Evolutionary conservation across 2,797 vertebrate species (phyloP), one percentile per base, ranked within the genome.

Genomic region (Borostomias antarcticus): DNA sequence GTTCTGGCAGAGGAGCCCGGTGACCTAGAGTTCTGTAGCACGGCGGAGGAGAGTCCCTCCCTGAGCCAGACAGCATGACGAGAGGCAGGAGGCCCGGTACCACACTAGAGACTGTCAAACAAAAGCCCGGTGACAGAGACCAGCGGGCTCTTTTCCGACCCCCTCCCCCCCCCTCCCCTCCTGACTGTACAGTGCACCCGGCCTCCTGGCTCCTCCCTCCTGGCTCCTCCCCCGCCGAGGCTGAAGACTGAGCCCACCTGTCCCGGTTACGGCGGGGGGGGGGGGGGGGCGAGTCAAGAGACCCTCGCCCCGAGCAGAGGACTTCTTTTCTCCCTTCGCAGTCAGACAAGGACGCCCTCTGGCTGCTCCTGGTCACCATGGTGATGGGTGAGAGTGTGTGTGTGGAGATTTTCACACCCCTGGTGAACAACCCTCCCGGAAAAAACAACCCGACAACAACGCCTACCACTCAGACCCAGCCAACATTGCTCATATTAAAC

Each of bases 401-500:
- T 10, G 28, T 52, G 72, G 69, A 72, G 59, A 72, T 75, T 76
- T 80, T 80, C 74, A 76, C 76, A 72, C 65, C 0, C 50, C 73
- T 70, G 23, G 40, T 77, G 60, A 78, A n/a, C n/a, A 82, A 61
- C 68, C 65, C 32, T 17, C 32, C 50, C 64, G 48, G 70, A 78
- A 86, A n/a, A n/a, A n/a, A n/a, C n/a, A n/a, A n/a, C n/a, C n/a
- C n/a, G n/a, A n/a, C n/a, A n/a, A n/a, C n/a, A n/a, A n/a, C n/a
- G n/a, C n/a, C n/a, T n/a, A n/a, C n/a, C n/a, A n/a, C n/a, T n/a
- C 76, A 86, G 80, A 79, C 75, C 79, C 68, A 32, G 23, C 76
- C 76, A 71, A 75, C 79, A 81, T 81, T 81, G 75, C 73, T 80
- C 79, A 84, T 84, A 86, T 84, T 85, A 89, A 87, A 74, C 70